Evolutionary conservation across 1,140 invertebrate species (phyloP), one percentile per base, ranked within the genome.

Genomic region (Zaprionus taronus): DNA sequence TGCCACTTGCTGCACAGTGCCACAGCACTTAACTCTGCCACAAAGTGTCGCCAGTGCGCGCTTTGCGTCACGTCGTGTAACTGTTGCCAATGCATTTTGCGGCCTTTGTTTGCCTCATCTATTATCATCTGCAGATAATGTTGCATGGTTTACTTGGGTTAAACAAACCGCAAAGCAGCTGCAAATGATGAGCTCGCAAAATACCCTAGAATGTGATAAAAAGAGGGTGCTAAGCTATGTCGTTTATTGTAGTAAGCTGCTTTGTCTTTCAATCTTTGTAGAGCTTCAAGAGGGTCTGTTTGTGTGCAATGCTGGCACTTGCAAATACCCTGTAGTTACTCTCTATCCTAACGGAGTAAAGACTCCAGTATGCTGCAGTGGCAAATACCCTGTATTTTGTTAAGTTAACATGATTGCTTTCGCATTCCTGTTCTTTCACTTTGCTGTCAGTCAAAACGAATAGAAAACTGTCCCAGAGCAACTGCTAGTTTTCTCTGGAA

Each of bases 71-170:
- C 41, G n/a, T 47, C 41, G n/a, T 47, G 41, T 47, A 47, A 47
- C 67, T 75, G 34, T 58, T 75, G 60, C 64, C 34, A 47, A 28
- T 38, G 36, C 36, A 38, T 38, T 38, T 57, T 56, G 63, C 55
- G 11, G 56, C 60, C 47, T 51, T 63, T 70, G 57, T 63, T 57
- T 63, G 28, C 63, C 62, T n/a, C 70, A 60, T 66, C 34, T 57
- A 53, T 72, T 72, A 72, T 58, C 41, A 11, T 17, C 62, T 22
- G 55, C 55, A 38, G 70, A 72, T 61, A 68, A 73, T 68, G 71
- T 61, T 31, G 34, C 58, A 28, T 15, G 5, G 22, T 28, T 28
- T 56, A 24, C 53, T 56, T 22, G 20, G 15, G 53, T 56, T 56
- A 51, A 51, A 14, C 20, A 51, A 22, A 14, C 20, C 20, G 20